Base-by-base conservation (phyloP, 2,888 invertebrate species). In the Hartigia nigra region DNA sequence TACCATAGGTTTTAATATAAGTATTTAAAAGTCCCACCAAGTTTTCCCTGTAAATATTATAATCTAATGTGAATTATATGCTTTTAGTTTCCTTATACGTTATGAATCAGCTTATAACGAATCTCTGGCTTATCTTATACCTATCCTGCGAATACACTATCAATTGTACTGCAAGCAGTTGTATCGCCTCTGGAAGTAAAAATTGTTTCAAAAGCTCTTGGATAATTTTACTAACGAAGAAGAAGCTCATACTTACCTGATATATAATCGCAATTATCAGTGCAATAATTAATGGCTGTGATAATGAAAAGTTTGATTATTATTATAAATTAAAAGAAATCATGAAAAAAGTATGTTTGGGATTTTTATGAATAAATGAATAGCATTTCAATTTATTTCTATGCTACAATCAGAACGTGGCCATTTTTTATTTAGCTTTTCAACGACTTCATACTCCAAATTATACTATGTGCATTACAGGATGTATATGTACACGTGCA, bases 11-110 rank as follows among this genome's bases (percentile, higher is more conserved):
- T 35, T 9, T 35, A 4, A 4, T 35, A 35, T 35, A 35, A 81
- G 81, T 80, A 81, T 81, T 86, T 85, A 84, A 83, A 83, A 84
- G 80, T 84, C 81, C 80, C 79, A 83, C 80, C 80, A 83, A 82
- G 78, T 81, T 84, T 82, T 76, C 81, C 80, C n/a, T 32, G 75
- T 23, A 70, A 78, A 82, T 82, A 82, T 82, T 82, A 82, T 82
- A 82, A 83, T 82, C 82, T 85, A 85, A 86, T 86, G 84, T 84
- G 82, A 82, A 78, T 86, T 85, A 85, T 84, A 81, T 85, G 85
- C 84, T 82, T 74, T 82, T 80, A 78, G 81, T 79, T 78, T 85
- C 83, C 83, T 55, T 86, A 84, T 85, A 84, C 81, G 82, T 86
- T 86, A 87, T 86, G 86, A 86, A 86, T 86, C 84, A 78, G 79